These are phyloP conservation scores for Anas platyrhynchos DNA, from an alignment of 2,113 vertebrate species.

Conservation along the genomic window DNA sequence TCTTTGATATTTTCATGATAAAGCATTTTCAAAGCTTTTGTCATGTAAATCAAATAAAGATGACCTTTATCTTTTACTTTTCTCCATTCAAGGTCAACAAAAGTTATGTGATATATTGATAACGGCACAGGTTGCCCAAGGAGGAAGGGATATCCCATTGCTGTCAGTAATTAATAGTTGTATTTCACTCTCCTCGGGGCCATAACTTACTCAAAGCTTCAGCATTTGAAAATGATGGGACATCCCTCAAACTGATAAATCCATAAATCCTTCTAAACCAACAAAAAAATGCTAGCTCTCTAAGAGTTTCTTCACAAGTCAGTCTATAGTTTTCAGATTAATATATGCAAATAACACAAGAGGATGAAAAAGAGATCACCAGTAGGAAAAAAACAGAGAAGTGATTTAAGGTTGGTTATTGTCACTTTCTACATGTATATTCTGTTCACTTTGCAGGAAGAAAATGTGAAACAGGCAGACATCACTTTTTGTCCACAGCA, in stretches of 20 bases:
- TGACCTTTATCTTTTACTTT: slow-evolving; percentile 33
- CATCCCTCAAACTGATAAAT: neutral
- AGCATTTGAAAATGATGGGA: neutral
- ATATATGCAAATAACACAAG: neutral
- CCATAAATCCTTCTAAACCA: neutral
- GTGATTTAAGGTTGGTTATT: neutral
- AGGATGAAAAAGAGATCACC: neutral
- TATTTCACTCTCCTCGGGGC: neutral
- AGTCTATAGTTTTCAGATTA: neutral
- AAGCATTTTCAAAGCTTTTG: neutral
- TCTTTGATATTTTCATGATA: neutral
- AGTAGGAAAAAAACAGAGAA: neutral
- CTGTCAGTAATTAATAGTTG: neutral
- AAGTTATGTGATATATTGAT: slow-evolving; percentile 18
- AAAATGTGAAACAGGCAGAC: neutral
- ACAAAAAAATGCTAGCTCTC: neutral
- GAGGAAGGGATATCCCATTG: neutral
- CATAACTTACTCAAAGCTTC: slow-evolving; percentile 12
- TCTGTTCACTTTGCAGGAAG: neutral
- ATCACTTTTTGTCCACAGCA: neutral
- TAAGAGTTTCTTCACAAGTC: neutral
- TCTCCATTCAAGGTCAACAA: slow-evolving; percentile 8
- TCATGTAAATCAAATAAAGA: neutral
- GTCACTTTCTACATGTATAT: neutral
- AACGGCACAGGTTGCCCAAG: neutral